Base-by-base conservation (phyloP, 2,888 invertebrate species). In the Coleophora deauratella region DNA sequence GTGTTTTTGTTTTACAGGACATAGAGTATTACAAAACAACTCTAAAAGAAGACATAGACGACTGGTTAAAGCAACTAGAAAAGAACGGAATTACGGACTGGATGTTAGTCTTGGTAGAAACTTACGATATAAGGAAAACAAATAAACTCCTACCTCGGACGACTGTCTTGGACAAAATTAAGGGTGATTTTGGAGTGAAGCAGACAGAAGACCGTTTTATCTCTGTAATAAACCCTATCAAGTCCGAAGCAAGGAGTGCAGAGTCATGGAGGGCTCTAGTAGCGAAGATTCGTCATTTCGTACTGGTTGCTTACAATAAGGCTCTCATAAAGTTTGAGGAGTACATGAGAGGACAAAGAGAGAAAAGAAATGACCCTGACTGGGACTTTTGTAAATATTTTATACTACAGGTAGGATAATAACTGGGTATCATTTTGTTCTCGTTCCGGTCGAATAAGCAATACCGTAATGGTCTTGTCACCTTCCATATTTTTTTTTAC, bases 351-450 rank as follows among this genome's bases (percentile, higher is more conserved):
- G 93, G 93, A 44, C 93, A 96, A 61, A 88, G 98, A 44, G 98
- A 98, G 70, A 92, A 92, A 61, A 87, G 98, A 41, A 98, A 95
- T 74, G 94, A 97, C 62, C 88, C 90, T 0, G 94, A 93, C 27
- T 98, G 98, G 98, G 94, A 94, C 73, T 98, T 98, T 84, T 94
- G 94, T 72, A 91, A 93, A 71, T 98, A 98, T 82, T 98, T 98
- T 85, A 89, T 96, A 55, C 88, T 98, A 54, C 95, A 96, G 89
- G 94, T 93, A 78, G 10, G 10, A 31, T 9, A 31, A 31, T 31
- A 1, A 31, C 11, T n/a, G 31, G n/a, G n/a, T 10, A 4, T 21
- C 21, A 21, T 6, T 21, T 21, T 21, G 3, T 3, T 21, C 6
- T 21, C 21, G 21, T n/a, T n/a, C n/a, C n/a, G 33, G n/a, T 33